phyloP scores from a whole-genome alignment of 2,888 invertebrate species.

The Anthoptus insignis region DNA sequence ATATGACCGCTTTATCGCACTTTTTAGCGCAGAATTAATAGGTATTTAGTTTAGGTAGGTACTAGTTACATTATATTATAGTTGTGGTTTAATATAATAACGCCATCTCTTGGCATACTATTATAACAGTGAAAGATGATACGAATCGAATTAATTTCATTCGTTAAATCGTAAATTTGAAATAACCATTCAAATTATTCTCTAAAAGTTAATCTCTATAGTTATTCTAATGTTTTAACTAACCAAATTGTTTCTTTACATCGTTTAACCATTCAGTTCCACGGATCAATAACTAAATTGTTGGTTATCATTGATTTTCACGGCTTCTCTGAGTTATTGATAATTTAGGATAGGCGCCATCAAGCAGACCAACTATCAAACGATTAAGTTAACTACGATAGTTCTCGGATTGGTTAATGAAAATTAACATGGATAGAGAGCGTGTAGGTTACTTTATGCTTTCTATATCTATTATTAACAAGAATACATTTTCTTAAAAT shows the following conservation, averaged over 20 bases:
- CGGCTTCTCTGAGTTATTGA: constrained; percentile 52
- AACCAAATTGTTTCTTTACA: constrained; percentile 15
- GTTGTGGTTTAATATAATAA: too few species aligned
- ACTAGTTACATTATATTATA: too few species aligned
- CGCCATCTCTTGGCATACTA: too few species aligned
- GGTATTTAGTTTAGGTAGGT: too few species aligned
- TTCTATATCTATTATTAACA: too few species aligned
- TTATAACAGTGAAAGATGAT: too few species aligned
- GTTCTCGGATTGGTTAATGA: not conserved
- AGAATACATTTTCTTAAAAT: too few species aligned
- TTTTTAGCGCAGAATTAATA: too few species aligned
- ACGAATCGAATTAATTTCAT: too few species aligned
- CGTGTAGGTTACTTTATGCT: too few species aligned
- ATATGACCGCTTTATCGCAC: too few species aligned
- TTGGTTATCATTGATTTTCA: constrained; percentile 60
- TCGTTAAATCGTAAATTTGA: too few species aligned
- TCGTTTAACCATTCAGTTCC: constrained; percentile 8
- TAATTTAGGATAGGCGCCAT: constrained; percentile 71
- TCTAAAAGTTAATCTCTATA: constrained; percentile 1
- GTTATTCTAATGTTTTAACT: constrained; percentile 18
- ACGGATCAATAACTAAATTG: constrained; percentile 46
- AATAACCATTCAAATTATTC: not conserved
- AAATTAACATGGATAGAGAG: not conserved
- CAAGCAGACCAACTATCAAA: constrained; percentile 22
- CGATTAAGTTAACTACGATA: not conserved